Evolutionary conservation across 2,797 vertebrate species (phyloP).

Genomic region (Telmatherina bonti): DNA sequence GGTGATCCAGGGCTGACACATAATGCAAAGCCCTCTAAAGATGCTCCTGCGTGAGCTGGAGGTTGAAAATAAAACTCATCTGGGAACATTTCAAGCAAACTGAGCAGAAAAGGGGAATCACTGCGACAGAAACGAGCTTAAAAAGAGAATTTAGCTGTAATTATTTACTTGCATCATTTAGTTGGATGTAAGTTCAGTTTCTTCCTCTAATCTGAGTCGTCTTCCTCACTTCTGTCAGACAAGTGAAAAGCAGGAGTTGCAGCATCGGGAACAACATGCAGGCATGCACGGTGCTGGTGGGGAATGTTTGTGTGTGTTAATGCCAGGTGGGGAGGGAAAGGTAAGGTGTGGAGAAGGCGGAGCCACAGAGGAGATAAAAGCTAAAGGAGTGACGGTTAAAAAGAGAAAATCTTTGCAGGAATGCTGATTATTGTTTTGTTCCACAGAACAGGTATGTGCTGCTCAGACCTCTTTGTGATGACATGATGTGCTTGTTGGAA

Average conservation of each 20-base stretch:
- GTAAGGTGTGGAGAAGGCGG: constrained; percentile 28
- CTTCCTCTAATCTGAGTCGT: constrained; percentile 21
- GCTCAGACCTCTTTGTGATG: constrained; percentile 19
- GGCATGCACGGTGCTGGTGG: constrained; percentile 20
- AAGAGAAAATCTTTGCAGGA: constrained; percentile 37
- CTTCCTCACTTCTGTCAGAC: constrained; percentile 24
- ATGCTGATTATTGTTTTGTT: constrained; percentile 43
- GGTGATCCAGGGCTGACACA: constrained; percentile 4
- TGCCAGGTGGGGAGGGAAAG: too few species aligned
- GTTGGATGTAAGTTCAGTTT: constrained; percentile 15
- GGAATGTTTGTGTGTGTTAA: constrained; percentile 22
- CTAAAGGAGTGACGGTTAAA: constrained; percentile 1
- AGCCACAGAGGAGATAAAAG: constrained; percentile 47
- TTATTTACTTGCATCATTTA: too few species aligned
- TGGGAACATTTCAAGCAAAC: too few species aligned
- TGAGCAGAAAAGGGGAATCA: too few species aligned
- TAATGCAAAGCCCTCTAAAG: not conserved
- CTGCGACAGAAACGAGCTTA: too few species aligned
- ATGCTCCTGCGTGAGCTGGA: not conserved
- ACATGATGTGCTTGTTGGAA: not conserved
- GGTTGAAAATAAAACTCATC: too few species aligned
- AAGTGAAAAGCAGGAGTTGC: constrained; percentile 35
- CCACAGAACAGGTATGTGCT: constrained; percentile 20
- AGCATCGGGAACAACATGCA: constrained; percentile 39
- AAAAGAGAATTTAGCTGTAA: too few species aligned